Evolutionary conservation across 2,797 vertebrate genomes (phyloP), one percentile per base, ranked within the genome.

Genomic region (Urophycis tenuis): DNA sequence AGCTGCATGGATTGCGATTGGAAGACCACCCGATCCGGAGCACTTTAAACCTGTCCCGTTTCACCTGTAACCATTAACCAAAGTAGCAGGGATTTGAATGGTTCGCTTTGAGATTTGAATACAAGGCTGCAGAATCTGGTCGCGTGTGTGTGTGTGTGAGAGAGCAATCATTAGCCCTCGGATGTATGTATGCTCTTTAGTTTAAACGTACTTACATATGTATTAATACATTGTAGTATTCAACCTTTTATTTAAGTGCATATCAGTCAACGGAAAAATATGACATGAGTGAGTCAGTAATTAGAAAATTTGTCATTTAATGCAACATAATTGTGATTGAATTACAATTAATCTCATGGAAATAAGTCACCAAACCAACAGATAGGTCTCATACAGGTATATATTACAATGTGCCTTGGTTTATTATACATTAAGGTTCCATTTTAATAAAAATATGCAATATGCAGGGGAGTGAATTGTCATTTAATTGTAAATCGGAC

Each of bases 361-460:
- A 95, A 94, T 93, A 94, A 95, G 93, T 88, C 90, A 92, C 90
- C 89, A 93, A 95, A 93, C 91, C 80, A 89, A 95, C 93, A 94
- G 93, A 95, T 93, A 94, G 86, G 94, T 95, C 93, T 94, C 94
- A 93, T 95, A 96, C 92, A 96, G 90, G 94, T 93, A 93, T 93
- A 97, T 96, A 96, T 96, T 97, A 98, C 95, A 98, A 92, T 95
- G 95, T 95, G 93, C 93, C 93, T 93, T 92, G 90, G 94, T 95
- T 88, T 89, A 95, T 95, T 95, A 95, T 96, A 96, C 95, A 97
- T 92, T 93, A 94, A 92, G 93, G 91, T 92, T 89, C 93, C 91
- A 83, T 89, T 91, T 90, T 72, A 92, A 93, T 92, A 93, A 95
- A 95, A 95, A 95, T 93, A 93, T 91, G 89, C 88, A 92, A 90